These are phyloP conservation scores for Macrosiphum euphorbiae DNA, from an alignment of 2,888 invertebrate genomes.

Conservation along the genomic window DNA sequence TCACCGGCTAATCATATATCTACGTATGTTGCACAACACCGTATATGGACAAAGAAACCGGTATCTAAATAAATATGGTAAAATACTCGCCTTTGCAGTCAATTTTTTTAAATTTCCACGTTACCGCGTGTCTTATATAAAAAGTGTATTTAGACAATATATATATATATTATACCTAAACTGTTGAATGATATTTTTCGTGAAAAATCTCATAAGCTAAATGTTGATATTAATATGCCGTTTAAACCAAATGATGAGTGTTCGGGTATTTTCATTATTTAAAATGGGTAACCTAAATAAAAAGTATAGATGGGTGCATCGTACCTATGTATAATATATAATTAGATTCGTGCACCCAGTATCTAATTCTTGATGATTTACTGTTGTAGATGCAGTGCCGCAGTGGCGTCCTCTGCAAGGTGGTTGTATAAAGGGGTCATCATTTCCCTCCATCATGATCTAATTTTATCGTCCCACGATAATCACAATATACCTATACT, in stretches of 20 bases:
- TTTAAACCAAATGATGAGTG: background rate
- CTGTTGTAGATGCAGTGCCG: background rate
- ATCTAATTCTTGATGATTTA: background rate
- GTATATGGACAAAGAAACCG: background rate
- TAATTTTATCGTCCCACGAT: background rate
- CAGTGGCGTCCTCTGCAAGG: background rate
- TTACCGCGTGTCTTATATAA: background rate
- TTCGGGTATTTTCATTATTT: background rate
- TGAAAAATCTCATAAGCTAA: background rate
- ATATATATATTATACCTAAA: background rate
- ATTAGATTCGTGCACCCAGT: background rate
- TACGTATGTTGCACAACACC: background rate
- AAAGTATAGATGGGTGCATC: background rate
- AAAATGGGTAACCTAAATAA: background rate
- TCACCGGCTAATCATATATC: background rate
- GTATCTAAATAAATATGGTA: background rate
- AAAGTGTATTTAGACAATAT: too few species aligned
- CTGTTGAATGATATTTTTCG: background rate
- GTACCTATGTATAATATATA: background rate
- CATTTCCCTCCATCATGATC: background rate
- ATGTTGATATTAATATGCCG: background rate
- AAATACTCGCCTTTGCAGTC: background rate
- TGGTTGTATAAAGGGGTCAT: background rate
- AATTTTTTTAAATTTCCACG: background rate
- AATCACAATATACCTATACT: background rate